These are phyloP conservation scores for Eurystomus gularis DNA, from an alignment of 2,113 vertebrate species.

Conservation along the genomic window DNA sequence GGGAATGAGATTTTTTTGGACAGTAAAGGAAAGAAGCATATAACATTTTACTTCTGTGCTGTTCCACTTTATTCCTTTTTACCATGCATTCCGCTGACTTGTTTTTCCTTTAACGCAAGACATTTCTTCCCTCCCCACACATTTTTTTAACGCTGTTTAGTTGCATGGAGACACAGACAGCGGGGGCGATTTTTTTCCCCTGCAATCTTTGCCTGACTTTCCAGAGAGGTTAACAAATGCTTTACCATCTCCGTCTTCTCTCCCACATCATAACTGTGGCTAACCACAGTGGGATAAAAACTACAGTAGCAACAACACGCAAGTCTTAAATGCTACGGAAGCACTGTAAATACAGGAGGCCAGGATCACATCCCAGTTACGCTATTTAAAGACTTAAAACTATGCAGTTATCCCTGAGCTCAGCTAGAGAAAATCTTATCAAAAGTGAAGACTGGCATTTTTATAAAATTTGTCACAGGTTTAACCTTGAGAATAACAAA, in stretches of 20 bases:
- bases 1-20: not conserved
- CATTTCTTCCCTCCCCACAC: not conserved
- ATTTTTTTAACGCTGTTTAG: not conserved
- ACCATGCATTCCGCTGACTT: not conserved
- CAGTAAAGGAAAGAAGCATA: not conserved
- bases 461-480: constrained; percentile 48
- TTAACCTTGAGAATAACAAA: constrained; percentile 68
- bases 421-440: constrained; percentile 25
- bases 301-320: not conserved
- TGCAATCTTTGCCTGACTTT: not conserved
- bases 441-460: constrained; percentile 23
- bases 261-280: constrained; percentile 18
- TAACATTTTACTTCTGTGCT: not conserved
- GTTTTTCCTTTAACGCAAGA: not conserved
- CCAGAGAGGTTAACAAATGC: constrained; percentile 1
- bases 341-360: not conserved
- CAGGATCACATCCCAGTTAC: not conserved
- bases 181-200: not conserved
- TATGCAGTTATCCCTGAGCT: constrained; percentile 18
- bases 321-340: not conserved
- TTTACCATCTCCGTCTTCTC: not conserved
- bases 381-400: constrained; percentile 30
- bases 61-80: not conserved
- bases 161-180: not conserved
- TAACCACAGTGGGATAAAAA: constrained; percentile 5